These are phyloP conservation scores for Ips nitidus DNA, from an alignment of 1,140 invertebrate species.

Conservation along the genomic window DNA sequence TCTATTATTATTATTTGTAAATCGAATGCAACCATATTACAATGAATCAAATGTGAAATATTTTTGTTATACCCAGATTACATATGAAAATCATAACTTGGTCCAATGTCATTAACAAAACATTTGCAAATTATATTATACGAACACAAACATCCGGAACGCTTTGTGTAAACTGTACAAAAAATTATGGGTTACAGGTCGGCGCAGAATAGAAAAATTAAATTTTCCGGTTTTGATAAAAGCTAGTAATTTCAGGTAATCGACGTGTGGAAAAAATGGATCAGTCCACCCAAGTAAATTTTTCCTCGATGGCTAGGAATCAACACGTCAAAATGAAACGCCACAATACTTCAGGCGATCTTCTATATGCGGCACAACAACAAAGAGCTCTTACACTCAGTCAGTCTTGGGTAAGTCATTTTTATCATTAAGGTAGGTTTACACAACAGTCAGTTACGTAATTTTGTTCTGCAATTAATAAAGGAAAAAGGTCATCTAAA, in stretches of 20 bases:
- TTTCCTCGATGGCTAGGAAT: slow-evolving; percentile 39
- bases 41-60: too few species aligned
- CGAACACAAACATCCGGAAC: neutral
- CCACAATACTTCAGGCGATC: slow-evolving; percentile 45
- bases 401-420: slow-evolving; percentile 40
- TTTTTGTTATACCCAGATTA: too few species aligned
- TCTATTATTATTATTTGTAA: too few species aligned
- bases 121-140: slow-evolving; percentile 1
- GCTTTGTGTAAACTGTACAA: neutral
- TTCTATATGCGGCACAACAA: slow-evolving; percentile 30
- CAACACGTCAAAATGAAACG: slow-evolving; percentile 40
- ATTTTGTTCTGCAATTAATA: too few species aligned
- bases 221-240: too few species aligned
- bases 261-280: slow-evolving; percentile 26
- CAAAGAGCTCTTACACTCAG: slow-evolving; percentile 17
- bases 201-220: too few species aligned
- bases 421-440: too few species aligned
- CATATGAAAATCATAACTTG: neutral
- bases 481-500: too few species aligned
- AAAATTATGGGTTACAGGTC: slow-evolving; percentile 1
- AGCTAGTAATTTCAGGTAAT: too few species aligned
- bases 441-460: too few species aligned
- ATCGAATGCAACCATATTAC: too few species aligned
- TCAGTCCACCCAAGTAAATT: slow-evolving; percentile 47
- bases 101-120: slow-evolving; percentile 8